Conservation (phyloP, 1,140 invertebrate species). For the Ooceraea biroi region DNA sequence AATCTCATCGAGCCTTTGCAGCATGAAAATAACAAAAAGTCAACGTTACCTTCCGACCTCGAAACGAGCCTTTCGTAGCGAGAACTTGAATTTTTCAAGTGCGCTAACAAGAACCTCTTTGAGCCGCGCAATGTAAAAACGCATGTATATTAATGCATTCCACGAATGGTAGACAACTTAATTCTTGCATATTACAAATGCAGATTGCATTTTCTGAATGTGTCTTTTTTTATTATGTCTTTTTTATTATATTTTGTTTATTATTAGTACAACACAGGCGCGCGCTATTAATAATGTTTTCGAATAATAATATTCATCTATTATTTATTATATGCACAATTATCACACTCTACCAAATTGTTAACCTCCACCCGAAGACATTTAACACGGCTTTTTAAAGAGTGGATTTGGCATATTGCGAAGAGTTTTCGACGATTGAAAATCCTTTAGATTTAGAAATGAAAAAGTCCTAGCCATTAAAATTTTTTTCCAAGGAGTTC, state of each 20-base stretch:
- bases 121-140: not conserved
- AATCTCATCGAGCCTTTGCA: conserved; percentile 64
- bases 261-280: too few species aligned
- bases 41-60: conserved; percentile 26
- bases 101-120: conserved; percentile 6
- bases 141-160: not conserved
- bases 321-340: too few species aligned
- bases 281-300: too few species aligned
- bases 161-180: not conserved
- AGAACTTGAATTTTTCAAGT: conserved; percentile 19
- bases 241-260: not conserved
- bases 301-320: too few species aligned
- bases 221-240: not conserved
- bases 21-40: conserved; percentile 49
- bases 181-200: conserved; percentile 2
- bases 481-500: too few species aligned
- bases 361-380: too few species aligned
- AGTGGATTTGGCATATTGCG: too few species aligned
- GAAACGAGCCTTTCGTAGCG: not conserved
- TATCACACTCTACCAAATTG: too few species aligned
- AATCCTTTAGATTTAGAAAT: too few species aligned
- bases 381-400: too few species aligned
- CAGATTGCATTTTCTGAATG: not conserved
- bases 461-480: too few species aligned
- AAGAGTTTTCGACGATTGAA: too few species aligned